Evolutionary conservation across 2,888 invertebrate species (phyloP).

Genomic region (Drosophila nr. perissopoda): DNA sequence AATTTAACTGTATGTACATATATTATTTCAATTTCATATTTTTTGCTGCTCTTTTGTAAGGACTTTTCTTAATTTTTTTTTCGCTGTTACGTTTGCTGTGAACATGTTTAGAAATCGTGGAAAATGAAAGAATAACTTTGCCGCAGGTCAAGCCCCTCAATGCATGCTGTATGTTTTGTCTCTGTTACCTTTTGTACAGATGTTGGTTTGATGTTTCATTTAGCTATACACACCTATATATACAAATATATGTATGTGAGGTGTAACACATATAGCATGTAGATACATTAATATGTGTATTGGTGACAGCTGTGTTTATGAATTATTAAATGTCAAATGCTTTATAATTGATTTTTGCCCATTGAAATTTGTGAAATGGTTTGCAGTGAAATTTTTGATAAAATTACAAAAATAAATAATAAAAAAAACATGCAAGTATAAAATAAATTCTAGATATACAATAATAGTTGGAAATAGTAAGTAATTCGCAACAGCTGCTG

Average conservation of each 20-base stretch:
- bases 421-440: constrained; percentile 7
- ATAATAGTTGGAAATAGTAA: constrained; percentile 62
- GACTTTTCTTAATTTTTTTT: constrained; percentile 20
- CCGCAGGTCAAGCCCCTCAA: constrained; percentile 69
- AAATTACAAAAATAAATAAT: constrained; percentile 12
- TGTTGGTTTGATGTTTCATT: constrained; percentile 46
- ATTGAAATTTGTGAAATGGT: constrained; percentile 47
- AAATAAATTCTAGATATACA: constrained; percentile 43
- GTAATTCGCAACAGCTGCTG: constrained; percentile 62
- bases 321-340: constrained; percentile 53
- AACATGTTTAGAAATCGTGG: constrained; percentile 80
- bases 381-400: constrained; percentile 26
- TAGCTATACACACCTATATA: constrained; percentile 18
- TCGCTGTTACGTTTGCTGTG: constrained; percentile 27
- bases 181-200: constrained; percentile 41
- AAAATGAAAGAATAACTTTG: constrained; percentile 84
- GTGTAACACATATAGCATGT: constrained; percentile 12
- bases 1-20: constrained; percentile 21
- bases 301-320: constrained; percentile 44
- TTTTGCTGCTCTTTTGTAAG: constrained; percentile 16
- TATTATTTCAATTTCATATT: constrained; percentile 42
- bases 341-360: constrained; percentile 64
- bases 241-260: neutral
- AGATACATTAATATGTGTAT: constrained; percentile 15
- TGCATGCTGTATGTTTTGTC: constrained; percentile 48